phyloP scores from a whole-genome alignment of 2,888 invertebrate genomes.

The Drosophila meridionalis region DNA sequence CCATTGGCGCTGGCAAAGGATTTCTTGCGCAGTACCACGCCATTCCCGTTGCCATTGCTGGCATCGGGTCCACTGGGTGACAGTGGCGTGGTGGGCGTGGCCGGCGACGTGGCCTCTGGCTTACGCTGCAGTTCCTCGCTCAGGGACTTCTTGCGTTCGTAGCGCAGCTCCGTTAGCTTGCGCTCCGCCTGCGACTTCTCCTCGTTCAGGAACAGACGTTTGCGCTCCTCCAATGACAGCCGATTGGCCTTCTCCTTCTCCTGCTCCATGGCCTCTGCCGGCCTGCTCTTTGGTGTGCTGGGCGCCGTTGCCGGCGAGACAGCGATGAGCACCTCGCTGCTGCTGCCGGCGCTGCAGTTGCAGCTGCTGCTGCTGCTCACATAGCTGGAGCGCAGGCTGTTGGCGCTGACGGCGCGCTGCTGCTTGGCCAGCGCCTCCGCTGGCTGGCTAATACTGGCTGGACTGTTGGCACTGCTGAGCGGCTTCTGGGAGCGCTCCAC shows the following conservation, averaged over 20 bases:
- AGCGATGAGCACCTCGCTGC: slow-evolving; percentile 48
- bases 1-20: slow-evolving; percentile 75
- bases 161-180: slow-evolving; percentile 76
- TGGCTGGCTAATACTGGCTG: slow-evolving; percentile 50
- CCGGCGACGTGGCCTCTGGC: slow-evolving; percentile 30
- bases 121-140: slow-evolving; percentile 73
- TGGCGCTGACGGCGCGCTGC: slow-evolving; percentile 62
- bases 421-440: slow-evolving; percentile 67
- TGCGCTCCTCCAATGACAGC: slow-evolving; percentile 81
- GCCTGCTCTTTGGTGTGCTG: slow-evolving; percentile 41
- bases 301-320: slow-evolving; percentile 62
- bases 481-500: slow-evolving; percentile 74
- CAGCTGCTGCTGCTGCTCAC: slow-evolving; percentile 45
- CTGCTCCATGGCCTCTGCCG: background rate
- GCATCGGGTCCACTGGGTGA: slow-evolving; percentile 32
- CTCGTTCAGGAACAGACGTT: slow-evolving; percentile 82
- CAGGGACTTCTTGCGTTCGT: slow-evolving; percentile 82
- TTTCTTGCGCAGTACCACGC: slow-evolving; percentile 83
- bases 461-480: slow-evolving; percentile 31
- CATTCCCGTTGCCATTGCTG: slow-evolving; percentile 29
- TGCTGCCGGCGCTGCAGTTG: slow-evolving; percentile 35
- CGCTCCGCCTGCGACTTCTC: slow-evolving; percentile 79
- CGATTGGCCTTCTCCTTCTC: slow-evolving; percentile 42
- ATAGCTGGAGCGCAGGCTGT: slow-evolving; percentile 57
- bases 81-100: slow-evolving; percentile 33